Conservation (phyloP, 1,140 invertebrate genomes). For the Caerostris darwini region DNA sequence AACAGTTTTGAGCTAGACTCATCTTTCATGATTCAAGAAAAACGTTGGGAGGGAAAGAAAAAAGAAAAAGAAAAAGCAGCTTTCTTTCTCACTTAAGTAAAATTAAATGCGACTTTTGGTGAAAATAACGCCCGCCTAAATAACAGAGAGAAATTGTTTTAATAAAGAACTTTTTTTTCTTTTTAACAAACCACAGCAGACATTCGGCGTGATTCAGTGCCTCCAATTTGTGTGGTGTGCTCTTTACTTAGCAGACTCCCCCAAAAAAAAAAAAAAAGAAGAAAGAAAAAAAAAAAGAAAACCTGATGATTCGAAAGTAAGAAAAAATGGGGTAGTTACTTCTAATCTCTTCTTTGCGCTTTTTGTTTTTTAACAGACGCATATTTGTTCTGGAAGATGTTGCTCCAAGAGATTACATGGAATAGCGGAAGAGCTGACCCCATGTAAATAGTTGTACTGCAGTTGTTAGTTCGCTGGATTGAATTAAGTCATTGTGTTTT, state of each 20-base stretch:
- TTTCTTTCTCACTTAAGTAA: slow-evolving; percentile 22
- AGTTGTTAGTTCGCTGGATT: too few species aligned
- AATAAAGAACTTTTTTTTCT: neutral
- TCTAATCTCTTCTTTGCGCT: neutral
- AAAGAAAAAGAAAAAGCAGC: neutral
- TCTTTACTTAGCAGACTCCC: neutral
- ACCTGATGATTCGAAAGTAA: neutral
- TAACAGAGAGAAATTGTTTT: slow-evolving; percentile 13
- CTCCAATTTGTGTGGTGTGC: neutral
- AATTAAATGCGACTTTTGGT: neutral
- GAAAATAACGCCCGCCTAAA: neutral
- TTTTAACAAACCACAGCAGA: neutral
- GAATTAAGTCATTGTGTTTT: too few species aligned
- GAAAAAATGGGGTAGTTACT: neutral
- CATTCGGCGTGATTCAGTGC: neutral
- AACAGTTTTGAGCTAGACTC: neutral
- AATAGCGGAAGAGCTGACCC: too few species aligned
- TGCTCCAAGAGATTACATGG: too few species aligned
- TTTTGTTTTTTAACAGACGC: neutral
- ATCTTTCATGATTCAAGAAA: slow-evolving; percentile 8
- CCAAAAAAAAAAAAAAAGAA: neutral
- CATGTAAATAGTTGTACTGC: too few species aligned
- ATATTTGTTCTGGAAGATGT: too few species aligned
- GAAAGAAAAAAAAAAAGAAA: neutral
- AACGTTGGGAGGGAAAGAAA: neutral